Conservation (phyloP, 2,888 invertebrate genomes). For the Eustalomyia histrio region DNA sequence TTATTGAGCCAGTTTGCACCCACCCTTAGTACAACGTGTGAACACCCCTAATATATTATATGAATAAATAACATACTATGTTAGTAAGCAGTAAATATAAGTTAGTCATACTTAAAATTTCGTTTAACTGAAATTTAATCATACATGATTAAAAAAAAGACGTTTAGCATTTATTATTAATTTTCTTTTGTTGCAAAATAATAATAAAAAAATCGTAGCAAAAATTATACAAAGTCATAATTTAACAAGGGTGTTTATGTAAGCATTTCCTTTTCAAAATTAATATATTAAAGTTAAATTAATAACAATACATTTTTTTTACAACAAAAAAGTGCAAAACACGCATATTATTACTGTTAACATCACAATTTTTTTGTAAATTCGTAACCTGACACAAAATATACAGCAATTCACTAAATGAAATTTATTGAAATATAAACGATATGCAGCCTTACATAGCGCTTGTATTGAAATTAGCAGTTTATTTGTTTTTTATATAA, state of each 20-base stretch:
- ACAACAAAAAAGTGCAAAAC: conserved; percentile 35
- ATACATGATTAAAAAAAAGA: conserved; percentile 7
- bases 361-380: background rate
- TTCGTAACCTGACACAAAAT: background rate
- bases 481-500: no score
- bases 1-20: no score
- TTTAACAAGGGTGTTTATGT: conserved; percentile 29
- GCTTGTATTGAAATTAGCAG: no score
- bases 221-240: conserved; percentile 20
- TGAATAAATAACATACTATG: background rate
- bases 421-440: no score
- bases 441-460: no score
- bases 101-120: conserved; percentile 39
- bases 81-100: conserved; percentile 21
- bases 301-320: conserved; percentile 18
- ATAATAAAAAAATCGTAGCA: background rate
- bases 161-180: background rate
- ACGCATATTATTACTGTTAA: conserved; percentile 37
- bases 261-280: conserved; percentile 55
- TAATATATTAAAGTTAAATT: background rate
- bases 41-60: background rate
- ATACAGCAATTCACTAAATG: background rate
- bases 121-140: conserved; percentile 32
- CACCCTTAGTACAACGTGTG: no score
- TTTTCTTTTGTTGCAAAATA: conserved; percentile 3